A percentile compares a stretch with the other conserved stretches of the same genome.
Conservation (phyloP, 2,888 invertebrate genomes). For the Pollenia amentaria region DNA sequence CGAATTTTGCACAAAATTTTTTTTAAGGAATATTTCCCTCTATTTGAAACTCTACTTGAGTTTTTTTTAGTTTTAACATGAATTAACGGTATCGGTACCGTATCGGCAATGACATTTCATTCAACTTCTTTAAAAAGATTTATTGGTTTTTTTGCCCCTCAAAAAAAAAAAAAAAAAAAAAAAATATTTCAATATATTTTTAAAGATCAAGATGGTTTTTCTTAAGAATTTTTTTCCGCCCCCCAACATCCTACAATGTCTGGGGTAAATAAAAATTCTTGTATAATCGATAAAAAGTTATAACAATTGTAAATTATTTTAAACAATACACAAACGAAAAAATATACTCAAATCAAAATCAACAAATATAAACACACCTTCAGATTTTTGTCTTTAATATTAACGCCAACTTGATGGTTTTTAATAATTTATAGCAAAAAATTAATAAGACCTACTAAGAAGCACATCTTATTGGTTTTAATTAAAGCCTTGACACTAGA, state of each 20-base stretch:
- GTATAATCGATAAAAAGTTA: conserved; percentile 9
- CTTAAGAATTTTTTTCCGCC: not conserved
- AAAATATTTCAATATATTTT: not conserved
- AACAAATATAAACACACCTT: conserved; percentile 8
- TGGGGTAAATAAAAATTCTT: not conserved
- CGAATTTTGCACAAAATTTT: too few species aligned
- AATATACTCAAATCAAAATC: not conserved
- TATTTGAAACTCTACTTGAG: too few species aligned
- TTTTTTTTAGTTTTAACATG: too few species aligned
- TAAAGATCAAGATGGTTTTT: conserved; percentile 11
- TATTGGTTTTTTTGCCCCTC: conserved; percentile 8
- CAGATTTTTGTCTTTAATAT: not conserved
- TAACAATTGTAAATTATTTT: not conserved
- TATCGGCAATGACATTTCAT: too few species aligned
- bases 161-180: not conserved
- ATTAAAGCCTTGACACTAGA: too few species aligned
- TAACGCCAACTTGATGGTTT: conserved; percentile 1
- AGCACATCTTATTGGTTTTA: too few species aligned
- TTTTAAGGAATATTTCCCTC: too few species aligned
- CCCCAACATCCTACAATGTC: conserved; percentile 29
- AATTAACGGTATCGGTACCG: too few species aligned
- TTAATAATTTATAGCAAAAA: not conserved
- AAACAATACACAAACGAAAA: not conserved
- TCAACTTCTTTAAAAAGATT: not conserved
- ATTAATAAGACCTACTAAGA: too few species aligned